Base-by-base conservation (phyloP, 1,140 invertebrate genomes). In the Macrotrachela quadricornifera region DNA sequence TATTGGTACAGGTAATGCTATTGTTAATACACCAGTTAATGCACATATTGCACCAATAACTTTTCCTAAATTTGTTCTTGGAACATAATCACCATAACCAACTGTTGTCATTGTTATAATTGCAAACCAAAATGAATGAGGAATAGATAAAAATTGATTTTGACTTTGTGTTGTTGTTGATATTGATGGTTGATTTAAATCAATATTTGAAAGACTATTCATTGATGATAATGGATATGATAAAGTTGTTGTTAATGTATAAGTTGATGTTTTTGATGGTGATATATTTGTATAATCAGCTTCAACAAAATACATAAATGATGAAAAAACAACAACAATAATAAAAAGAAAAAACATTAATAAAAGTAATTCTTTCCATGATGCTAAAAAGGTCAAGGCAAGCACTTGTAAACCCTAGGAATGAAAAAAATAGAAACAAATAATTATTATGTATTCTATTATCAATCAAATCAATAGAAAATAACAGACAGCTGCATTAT, bases 331-430 rank as follows among this genome's bases (percentile, higher is more conserved):
- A 66, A 95, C 84, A 71, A 95, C 85, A 73, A 88, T 87, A 83
- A 80, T 69, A 76, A 81, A 69, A 67, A 99, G 80, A 80, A 99
- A 99, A 81, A 99, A 97, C 77, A 99, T 97, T 74, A 97, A 82
- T 70, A 97, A 79, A 70, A 88, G 90, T 64, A 99, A 81, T 78
- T 99, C 94, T 73, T 91, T 80, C 84, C 97, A 92, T 66, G 90
- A 96, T 68, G 94, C 92, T 75, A 92, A 95, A 66, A 99, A 80
- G 62, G 94, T 99, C 69, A 92, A 82, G 42, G 68, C 69, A 13
- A 49, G 14, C 11, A 42, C 40, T 43, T 56, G 53, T 10, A 50
- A 40, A 14, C 48, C 50, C 14, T 43, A 17, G 16, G 10, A 43
- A 43, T 3, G 10, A 10, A 17, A 17, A n/a, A n/a, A n/a, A n/a